Evolutionary conservation across 2,888 invertebrate genomes (phyloP).

Genomic region (Drosophila maculinotata): DNA sequence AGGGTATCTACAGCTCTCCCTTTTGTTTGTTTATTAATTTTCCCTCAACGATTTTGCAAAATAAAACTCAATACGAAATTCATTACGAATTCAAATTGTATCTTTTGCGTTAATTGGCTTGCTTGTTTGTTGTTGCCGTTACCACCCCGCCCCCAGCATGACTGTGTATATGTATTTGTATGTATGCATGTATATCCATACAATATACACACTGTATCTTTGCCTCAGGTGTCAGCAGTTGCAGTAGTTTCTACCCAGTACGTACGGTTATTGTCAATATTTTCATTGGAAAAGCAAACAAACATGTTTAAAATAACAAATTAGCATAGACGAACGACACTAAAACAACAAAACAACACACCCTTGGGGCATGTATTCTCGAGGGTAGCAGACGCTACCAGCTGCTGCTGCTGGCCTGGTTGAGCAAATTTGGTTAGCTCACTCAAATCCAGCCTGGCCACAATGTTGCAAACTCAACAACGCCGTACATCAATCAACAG

Average conservation of each 20-base stretch:
- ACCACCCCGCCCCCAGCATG: slow-evolving; percentile 22
- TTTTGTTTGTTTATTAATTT: slow-evolving; percentile 23
- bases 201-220: slow-evolving; percentile 26
- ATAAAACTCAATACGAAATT: slow-evolving; percentile 33
- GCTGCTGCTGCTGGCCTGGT: slow-evolving; percentile 29
- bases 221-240: slow-evolving; percentile 67
- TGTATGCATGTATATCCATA: slow-evolving; percentile 6
- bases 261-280: slow-evolving; percentile 67
- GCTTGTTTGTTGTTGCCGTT: slow-evolving; percentile 66
- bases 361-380: slow-evolving; percentile 26
- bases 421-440: slow-evolving; percentile 69
- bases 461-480: slow-evolving; percentile 35
- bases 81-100: slow-evolving; percentile 72
- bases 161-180: neutral
- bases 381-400: slow-evolving; percentile 46
- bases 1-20: too few species aligned
- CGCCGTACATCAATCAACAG: slow-evolving; percentile 64
- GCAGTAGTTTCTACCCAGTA: slow-evolving; percentile 35
- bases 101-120: slow-evolving; percentile 74
- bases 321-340: slow-evolving; percentile 72
- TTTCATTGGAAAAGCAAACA: slow-evolving; percentile 72
- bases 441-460: slow-evolving; percentile 46
- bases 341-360: slow-evolving; percentile 57
- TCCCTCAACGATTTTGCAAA: slow-evolving; percentile 23
- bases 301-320: slow-evolving; percentile 82